phyloP scores from a whole-genome alignment of 2,797 vertebrate genomes.

The Rhinogobio ventralis region DNA sequence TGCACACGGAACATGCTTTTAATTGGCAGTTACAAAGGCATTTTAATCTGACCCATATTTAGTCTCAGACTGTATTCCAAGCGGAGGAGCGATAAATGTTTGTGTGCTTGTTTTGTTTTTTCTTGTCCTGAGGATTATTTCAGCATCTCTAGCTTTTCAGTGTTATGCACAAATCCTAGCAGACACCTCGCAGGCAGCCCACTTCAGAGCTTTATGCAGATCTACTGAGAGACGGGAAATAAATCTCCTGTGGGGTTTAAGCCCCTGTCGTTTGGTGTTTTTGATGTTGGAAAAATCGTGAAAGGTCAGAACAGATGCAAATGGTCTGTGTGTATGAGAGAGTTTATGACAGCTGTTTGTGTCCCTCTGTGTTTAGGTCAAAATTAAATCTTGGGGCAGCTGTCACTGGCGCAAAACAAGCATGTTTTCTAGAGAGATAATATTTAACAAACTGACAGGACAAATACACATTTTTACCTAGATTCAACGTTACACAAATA shows the following conservation, averaged over 20 bases:
- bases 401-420: constrained; percentile 16
- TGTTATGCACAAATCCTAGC: constrained; percentile 10
- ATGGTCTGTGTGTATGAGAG: not conserved
- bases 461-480: constrained; percentile 18
- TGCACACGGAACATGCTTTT: not conserved
- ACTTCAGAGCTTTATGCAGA: constrained; percentile 24
- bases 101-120: not conserved
- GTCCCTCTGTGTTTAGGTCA: constrained; percentile 11
- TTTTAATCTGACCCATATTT: constrained; percentile 67
- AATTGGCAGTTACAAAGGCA: constrained; percentile 14
- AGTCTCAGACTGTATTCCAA: constrained; percentile 44
- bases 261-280: constrained; percentile 8
- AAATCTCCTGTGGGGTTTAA: constrained; percentile 41
- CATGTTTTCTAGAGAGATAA: constrained; percentile 26
- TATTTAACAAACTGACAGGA: not conserved
- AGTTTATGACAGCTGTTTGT: constrained; percentile 32
- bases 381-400: constrained; percentile 6
- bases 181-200: constrained; percentile 17
- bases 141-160: constrained; percentile 12
- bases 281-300: constrained; percentile 1
- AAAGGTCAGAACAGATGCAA: not conserved
- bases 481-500: not conserved
- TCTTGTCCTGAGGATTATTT: constrained; percentile 28
- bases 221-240: not conserved
- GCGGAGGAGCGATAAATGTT: not conserved